These are phyloP conservation scores for Rhyzopertha dominica DNA, from an alignment of 1,140 invertebrate species.

Conservation along the genomic window DNA sequence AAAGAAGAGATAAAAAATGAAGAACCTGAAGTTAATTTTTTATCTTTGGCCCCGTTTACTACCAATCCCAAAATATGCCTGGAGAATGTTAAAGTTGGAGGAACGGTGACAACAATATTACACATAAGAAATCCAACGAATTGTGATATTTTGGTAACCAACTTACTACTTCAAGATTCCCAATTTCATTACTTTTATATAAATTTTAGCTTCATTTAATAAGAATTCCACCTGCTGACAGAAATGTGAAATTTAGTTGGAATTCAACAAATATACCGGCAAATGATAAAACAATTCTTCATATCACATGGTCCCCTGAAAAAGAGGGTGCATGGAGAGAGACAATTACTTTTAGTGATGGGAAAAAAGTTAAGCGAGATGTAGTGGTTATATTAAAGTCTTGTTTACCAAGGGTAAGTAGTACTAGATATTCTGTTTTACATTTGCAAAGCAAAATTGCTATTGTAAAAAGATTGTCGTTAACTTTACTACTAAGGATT, in stretches of 20 bases:
- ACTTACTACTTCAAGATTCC: not conserved
- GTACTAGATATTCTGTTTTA: too few species aligned
- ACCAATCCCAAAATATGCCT: constrained; percentile 57
- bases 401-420: constrained; percentile 22
- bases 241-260: constrained; percentile 52
- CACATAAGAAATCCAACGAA: constrained; percentile 55
- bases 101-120: constrained; percentile 48
- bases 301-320: constrained; percentile 57
- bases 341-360: constrained; percentile 57
- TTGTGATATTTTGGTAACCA: constrained; percentile 50
- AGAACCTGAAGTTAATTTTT: constrained; percentile 43
- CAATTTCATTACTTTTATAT: constrained; percentile 10
- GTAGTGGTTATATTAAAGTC: constrained; percentile 58
- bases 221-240: constrained; percentile 45
- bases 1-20: constrained; percentile 35
- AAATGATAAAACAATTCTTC: constrained; percentile 47
- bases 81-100: constrained; percentile 56
- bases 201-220: constrained; percentile 3
- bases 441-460: too few species aligned
- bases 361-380: constrained; percentile 59
- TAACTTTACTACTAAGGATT: too few species aligned
- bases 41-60: constrained; percentile 58
- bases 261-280: constrained; percentile 47
- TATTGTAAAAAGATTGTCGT: too few species aligned
- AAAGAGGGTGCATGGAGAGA: constrained; percentile 55